phyloP scores from a whole-genome alignment of 1,140 invertebrate genomes.

The Drosophila carrolli region DNA sequence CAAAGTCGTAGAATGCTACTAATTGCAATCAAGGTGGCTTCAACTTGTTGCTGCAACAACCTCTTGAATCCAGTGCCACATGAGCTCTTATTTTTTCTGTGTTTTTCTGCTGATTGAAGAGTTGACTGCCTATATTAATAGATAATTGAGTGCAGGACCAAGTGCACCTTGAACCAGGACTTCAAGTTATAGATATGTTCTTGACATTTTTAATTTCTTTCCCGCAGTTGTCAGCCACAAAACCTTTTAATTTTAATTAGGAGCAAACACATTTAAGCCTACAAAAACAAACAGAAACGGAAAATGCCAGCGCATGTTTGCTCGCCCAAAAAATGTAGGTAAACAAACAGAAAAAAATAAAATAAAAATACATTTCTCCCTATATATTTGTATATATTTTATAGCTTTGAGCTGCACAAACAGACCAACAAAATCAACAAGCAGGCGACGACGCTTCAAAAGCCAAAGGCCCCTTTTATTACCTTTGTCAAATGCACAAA shows the following conservation, averaged over 20 bases:
- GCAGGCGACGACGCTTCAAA: constrained; percentile 54
- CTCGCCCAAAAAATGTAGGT: constrained; percentile 39
- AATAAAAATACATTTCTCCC: constrained; percentile 40
- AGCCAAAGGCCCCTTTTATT: constrained; percentile 78
- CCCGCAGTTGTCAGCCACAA: constrained; percentile 30
- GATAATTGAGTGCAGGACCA: constrained; percentile 41
- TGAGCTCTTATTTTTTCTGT: constrained; percentile 18
- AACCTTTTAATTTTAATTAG: constrained; percentile 59
- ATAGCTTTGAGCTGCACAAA: constrained; percentile 45
- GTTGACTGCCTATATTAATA: constrained; percentile 50
- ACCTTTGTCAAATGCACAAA: constrained; percentile 82
- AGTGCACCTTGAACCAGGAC: constrained; percentile 5
- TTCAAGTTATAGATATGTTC: constrained; percentile 14
- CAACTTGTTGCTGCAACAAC: constrained; percentile 66
- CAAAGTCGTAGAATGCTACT: constrained; percentile 69
- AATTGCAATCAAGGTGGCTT: constrained; percentile 79
- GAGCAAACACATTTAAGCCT: constrained; percentile 37
- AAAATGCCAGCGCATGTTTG: constrained; percentile 44
- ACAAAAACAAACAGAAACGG: constrained; percentile 34
- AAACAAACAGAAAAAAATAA: constrained; percentile 33
- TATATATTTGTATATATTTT: constrained; percentile 38
- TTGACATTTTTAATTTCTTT: constrained; percentile 32
- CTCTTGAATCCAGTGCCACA: constrained; percentile 22
- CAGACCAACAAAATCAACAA: constrained; percentile 66
- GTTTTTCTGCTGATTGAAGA: constrained; percentile 26